phyloP scores from a whole-genome alignment of 2,113 vertebrate genomes.

The Narcine bancroftii region DNA sequence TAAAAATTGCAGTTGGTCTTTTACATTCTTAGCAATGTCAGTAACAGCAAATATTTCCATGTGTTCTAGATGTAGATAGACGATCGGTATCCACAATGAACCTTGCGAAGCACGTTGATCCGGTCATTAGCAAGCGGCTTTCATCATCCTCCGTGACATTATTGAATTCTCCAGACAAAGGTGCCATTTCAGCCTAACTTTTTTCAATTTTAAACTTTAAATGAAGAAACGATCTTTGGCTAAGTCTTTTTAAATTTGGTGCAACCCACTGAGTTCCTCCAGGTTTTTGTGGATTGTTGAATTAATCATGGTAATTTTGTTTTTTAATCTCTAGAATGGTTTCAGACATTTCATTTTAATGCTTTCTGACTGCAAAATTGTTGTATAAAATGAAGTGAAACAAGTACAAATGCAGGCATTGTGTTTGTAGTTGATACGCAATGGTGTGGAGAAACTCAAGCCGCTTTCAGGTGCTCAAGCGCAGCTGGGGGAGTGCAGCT shows the following conservation, averaged over 20 bases:
- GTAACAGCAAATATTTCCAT: conserved; percentile 61
- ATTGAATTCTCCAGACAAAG: conserved; percentile 92
- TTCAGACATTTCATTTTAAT: neutral
- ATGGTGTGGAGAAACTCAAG: too few species aligned
- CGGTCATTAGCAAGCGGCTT: conserved; percentile 93
- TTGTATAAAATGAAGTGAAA: too few species aligned
- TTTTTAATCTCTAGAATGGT: neutral
- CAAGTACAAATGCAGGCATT: too few species aligned
- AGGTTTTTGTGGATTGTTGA: too few species aligned
- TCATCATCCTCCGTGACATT: conserved; percentile 94
- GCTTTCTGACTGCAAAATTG: too few species aligned
- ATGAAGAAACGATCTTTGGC: neutral
- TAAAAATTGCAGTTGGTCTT: conserved; percentile 35
- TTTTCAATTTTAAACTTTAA: neutral
- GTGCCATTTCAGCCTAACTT: conserved; percentile 63
- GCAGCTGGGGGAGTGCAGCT: too few species aligned
- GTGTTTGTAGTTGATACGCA: too few species aligned
- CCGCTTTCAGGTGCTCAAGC: too few species aligned
- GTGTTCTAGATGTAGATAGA: conserved; percentile 85
- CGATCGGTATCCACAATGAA: conserved; percentile 95
- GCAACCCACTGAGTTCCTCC: too few species aligned
- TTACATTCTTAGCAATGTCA: neutral
- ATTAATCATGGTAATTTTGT: neutral
- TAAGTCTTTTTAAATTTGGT: too few species aligned
- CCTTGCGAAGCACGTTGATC: conserved; percentile 91